Evolutionary conservation across 92 coral and sea anemone species (phyloP).

Genomic region (Hydrozoanthus gracilis): DNA sequence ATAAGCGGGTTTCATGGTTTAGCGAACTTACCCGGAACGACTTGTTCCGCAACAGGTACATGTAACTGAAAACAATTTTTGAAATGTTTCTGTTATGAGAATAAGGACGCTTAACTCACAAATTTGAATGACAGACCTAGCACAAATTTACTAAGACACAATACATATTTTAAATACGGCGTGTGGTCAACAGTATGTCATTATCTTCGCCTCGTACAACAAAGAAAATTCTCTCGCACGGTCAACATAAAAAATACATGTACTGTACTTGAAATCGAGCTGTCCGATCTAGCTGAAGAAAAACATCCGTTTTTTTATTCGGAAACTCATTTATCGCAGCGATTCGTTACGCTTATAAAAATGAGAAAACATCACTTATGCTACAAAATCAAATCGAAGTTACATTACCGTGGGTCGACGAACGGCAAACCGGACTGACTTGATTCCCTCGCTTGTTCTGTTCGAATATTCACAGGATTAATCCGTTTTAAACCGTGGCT

Average conservation of each 20-base stretch:
- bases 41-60: background rate
- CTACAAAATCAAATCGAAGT: background rate
- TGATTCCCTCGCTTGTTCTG: slow-evolving; percentile 8
- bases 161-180: background rate
- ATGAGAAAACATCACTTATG: background rate
- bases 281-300: background rate
- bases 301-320: background rate
- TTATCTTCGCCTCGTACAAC: background rate
- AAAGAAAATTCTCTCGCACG: background rate
- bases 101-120: background rate
- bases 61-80: background rate
- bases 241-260: background rate
- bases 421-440: background rate
- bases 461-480: background rate
- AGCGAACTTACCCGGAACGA: background rate
- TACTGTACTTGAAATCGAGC: background rate
- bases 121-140: background rate
- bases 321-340: background rate
- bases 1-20: background rate
- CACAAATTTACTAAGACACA: background rate
- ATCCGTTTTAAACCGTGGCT: background rate
- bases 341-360: background rate
- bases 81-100: background rate
- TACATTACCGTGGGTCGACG: background rate
- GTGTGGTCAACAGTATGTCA: background rate